Conservation (phyloP, 2,113 vertebrate species). For the Talpa occidentalis region DNA sequence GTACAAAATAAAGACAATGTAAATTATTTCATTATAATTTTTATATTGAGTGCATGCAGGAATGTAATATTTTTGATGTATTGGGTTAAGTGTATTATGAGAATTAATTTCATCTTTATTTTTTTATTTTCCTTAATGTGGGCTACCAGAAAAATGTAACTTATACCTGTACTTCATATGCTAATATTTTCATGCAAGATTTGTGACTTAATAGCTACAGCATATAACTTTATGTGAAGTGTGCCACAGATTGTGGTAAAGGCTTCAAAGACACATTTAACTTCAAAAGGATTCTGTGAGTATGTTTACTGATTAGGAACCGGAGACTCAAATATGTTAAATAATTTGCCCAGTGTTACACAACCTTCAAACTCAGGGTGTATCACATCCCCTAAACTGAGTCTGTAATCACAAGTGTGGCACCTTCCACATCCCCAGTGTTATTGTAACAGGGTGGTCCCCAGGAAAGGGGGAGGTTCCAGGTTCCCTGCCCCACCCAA, state of each 20-base stretch:
- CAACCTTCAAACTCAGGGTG: not conserved
- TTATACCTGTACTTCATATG: not conserved
- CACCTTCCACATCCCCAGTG: not conserved
- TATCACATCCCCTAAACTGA: not conserved
- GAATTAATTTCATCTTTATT: not conserved
- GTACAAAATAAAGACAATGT: not conserved
- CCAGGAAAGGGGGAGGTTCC: no score
- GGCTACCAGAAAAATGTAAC: not conserved
- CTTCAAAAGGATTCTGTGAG: not conserved
- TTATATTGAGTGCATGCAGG: not conserved
- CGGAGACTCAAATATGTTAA: not conserved
- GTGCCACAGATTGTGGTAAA: not conserved
- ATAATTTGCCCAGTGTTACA: not conserved
- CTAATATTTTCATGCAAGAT: no score
- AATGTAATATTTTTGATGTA: conserved; percentile 15
- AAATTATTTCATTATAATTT: not conserved
- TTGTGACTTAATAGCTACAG: not conserved
- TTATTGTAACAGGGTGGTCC: no score
- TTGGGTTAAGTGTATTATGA: not conserved
- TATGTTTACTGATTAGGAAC: not conserved
- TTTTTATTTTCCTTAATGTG: conserved; percentile 36
- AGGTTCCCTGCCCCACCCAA: no score
- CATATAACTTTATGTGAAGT: not conserved
- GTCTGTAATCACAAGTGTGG: not conserved
- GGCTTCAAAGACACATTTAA: not conserved